A percentile compares a stretch with the other conserved stretches of the same genome.
phyloP scores from a whole-genome alignment of 1,140 invertebrate genomes.

The Melitaea cinxia region DNA sequence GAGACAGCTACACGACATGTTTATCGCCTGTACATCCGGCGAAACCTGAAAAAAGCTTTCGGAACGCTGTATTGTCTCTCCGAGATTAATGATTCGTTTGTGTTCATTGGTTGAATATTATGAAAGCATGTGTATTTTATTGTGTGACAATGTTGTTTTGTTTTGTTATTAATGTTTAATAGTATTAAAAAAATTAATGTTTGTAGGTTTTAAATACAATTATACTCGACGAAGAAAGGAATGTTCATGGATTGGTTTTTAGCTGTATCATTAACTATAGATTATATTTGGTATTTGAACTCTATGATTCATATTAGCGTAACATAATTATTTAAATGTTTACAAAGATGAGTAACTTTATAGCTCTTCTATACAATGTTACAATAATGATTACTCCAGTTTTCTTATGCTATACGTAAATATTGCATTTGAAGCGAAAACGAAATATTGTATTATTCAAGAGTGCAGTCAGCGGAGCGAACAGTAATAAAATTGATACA shows the following conservation, averaged over 20 bases:
- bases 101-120: constrained; percentile 34
- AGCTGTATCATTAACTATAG: no score
- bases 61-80: constrained; percentile 54
- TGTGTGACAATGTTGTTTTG: constrained; percentile 2
- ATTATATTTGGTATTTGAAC: no score
- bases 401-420: not conserved
- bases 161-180: not conserved
- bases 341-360: no score
- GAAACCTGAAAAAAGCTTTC: constrained; percentile 74
- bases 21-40: constrained; percentile 52
- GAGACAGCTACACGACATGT: constrained; percentile 33
- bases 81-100: constrained; percentile 53
- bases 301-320: no score
- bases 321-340: no score
- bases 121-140: constrained; percentile 35
- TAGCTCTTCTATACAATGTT: not conserved
- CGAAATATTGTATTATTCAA: constrained; percentile 11
- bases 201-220: no score
- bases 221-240: no score
- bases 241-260: no score
- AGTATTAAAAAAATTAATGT: not conserved
- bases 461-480: constrained; percentile 6
- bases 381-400: not conserved
- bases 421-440: constrained; percentile 1
- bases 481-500: constrained; percentile 12